These are phyloP conservation scores for Ceratina calcarata DNA, from an alignment of 1,140 invertebrate genomes.

Conservation along the genomic window DNA sequence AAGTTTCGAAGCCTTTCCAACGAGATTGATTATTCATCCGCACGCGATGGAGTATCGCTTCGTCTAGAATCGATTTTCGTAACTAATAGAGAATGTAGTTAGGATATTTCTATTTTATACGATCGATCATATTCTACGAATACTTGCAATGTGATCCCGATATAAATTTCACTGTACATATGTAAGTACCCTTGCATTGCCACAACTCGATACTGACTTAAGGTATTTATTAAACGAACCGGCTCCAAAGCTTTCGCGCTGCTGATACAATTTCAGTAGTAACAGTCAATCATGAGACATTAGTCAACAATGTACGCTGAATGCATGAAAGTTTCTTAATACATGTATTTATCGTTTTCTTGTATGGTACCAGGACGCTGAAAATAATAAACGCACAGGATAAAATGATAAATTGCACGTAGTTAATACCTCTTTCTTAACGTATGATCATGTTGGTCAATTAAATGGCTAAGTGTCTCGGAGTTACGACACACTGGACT, in stretches of 20 bases:
- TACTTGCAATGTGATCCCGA: no score
- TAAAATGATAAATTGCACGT: not conserved
- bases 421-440: not conserved
- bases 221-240: not conserved
- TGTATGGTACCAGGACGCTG: no score
- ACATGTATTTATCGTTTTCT: no score
- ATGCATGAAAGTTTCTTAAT: no score
- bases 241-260: not conserved
- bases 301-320: not conserved
- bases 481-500: slow-evolving; percentile 26
- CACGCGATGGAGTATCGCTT: not conserved
- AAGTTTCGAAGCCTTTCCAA: not conserved
- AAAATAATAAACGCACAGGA: not conserved
- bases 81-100: not conserved
- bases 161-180: not conserved
- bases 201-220: not conserved
- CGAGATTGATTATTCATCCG: slow-evolving; percentile 20
- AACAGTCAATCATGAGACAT: not conserved
- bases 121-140: not conserved
- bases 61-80: slow-evolving; percentile 5
- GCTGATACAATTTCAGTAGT: not conserved
- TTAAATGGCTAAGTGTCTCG: slow-evolving; percentile 38
- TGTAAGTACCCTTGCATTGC: not conserved
- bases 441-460: not conserved
- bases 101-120: not conserved